These are phyloP conservation scores for Portunus trituberculatus DNA, from an alignment of 1,140 invertebrate species.

Conservation along the genomic window DNA sequence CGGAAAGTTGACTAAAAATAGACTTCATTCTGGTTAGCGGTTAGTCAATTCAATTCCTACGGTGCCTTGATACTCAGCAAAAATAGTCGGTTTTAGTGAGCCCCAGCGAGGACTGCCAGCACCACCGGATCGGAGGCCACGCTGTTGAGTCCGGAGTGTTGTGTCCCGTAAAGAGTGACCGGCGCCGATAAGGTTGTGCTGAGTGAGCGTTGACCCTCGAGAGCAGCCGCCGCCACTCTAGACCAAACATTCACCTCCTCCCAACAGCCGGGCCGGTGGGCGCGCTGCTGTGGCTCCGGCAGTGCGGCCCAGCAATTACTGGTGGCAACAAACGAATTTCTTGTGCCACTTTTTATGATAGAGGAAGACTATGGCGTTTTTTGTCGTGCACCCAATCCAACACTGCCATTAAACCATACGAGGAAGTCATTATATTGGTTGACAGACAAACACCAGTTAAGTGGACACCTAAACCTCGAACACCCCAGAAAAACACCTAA, in stretches of 20 bases:
- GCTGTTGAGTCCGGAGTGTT: neutral
- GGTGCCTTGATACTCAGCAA: no score
- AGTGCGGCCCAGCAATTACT: neutral
- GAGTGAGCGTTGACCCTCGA: neutral
- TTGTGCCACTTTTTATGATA: neutral
- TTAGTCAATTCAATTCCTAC: no score
- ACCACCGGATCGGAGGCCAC: no score
- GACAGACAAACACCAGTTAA: neutral
- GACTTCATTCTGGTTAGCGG: no score
- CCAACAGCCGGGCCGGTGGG: neutral
- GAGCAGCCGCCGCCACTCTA: neutral
- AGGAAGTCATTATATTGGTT: neutral
- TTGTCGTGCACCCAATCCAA: neutral
- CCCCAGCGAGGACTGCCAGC: no score
- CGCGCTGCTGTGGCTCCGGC: neutral
- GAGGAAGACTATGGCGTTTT: neutral
- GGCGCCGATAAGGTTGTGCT: neutral
- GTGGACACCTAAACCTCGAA: neutral
- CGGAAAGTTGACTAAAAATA: no score
- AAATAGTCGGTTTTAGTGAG: no score
- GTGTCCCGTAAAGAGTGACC: constrained; percentile 18
- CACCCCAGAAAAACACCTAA: neutral
- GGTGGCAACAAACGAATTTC: neutral
- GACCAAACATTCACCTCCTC: neutral
- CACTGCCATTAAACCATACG: neutral